phyloP scores from a whole-genome alignment of 2,888 invertebrate species.

The Steinernema carpocapsae region DNA sequence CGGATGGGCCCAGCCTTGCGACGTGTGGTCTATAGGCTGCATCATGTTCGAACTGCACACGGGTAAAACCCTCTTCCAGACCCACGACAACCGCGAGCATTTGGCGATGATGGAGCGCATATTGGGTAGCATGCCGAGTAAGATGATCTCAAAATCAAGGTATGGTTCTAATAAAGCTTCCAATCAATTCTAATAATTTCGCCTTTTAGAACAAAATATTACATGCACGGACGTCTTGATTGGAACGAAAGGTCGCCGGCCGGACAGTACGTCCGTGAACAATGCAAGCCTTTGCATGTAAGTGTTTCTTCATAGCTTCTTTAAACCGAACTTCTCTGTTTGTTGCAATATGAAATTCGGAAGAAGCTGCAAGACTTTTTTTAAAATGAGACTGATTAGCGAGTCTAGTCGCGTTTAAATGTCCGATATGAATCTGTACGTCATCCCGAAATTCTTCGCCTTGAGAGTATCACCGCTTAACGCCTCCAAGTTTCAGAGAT shows the following conservation, averaged over 20 bases:
- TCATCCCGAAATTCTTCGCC: too few relatives aligned
- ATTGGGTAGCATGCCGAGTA: too few relatives aligned
- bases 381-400: too few relatives aligned
- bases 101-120: constrained; percentile 91
- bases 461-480: too few relatives aligned
- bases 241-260: constrained; percentile 97
- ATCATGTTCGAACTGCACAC: constrained; percentile 98
- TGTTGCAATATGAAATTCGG: too few relatives aligned
- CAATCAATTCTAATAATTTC: too few relatives aligned
- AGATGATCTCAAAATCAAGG: too few relatives aligned
- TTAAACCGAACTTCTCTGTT: too few relatives aligned
- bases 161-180: too few relatives aligned
- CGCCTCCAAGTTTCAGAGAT: constrained; percentile 76
- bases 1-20: constrained; percentile 98
- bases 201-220: constrained; percentile 86
- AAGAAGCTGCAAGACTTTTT: neutral
- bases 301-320: constrained; percentile 68
- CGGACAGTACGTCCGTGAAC: constrained; percentile 94
- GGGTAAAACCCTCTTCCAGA: constrained; percentile 80
- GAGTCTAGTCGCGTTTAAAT: too few relatives aligned
- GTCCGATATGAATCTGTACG: too few relatives aligned
- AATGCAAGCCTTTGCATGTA: constrained; percentile 92
- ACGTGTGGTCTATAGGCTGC: constrained; percentile 99
- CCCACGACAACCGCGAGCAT: constrained; percentile 98
- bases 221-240: constrained; percentile 93